These are phyloP conservation scores for Protonemura montana DNA, from an alignment of 2,888 invertebrate genomes.

Conservation along the genomic window DNA sequence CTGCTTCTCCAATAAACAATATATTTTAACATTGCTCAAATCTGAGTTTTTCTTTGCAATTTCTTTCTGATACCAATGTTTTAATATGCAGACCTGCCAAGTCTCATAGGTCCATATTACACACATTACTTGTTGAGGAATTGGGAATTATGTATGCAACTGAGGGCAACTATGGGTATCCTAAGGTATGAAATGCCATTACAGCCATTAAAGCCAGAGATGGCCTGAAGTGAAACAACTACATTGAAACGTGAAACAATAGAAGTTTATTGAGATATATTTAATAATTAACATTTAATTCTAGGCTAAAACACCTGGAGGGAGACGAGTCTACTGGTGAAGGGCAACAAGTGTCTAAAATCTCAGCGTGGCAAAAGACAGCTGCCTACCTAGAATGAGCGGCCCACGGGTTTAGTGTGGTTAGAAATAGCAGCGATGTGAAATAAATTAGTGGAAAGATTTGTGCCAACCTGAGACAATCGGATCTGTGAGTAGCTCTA, in stretches of 20 bases:
- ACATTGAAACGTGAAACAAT: not conserved
- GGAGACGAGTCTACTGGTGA: not conserved
- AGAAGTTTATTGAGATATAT: not conserved
- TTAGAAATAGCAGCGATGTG: not conserved
- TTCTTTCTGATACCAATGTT: not conserved
- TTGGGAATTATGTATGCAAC: no score
- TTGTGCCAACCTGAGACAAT: not conserved
- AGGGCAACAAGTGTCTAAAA: not conserved
- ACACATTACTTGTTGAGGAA: no score
- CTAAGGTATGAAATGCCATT: no score
- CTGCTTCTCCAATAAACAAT: not conserved
- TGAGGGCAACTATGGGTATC: no score
- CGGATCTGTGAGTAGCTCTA: no score
- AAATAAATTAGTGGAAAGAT: not conserved
- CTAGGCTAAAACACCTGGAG: constrained; percentile 12
- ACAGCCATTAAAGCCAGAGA: no score
- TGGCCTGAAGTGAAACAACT: not conserved
- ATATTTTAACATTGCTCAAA: not conserved
- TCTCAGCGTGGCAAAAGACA: not conserved
- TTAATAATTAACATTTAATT: not conserved
- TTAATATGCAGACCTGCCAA: no score
- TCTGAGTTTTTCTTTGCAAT: not conserved
- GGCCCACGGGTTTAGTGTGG: not conserved
- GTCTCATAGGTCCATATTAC: no score
- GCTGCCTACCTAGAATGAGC: not conserved